Conservation (phyloP, 2,113 vertebrate genomes). For the Mobula birostris region DNA sequence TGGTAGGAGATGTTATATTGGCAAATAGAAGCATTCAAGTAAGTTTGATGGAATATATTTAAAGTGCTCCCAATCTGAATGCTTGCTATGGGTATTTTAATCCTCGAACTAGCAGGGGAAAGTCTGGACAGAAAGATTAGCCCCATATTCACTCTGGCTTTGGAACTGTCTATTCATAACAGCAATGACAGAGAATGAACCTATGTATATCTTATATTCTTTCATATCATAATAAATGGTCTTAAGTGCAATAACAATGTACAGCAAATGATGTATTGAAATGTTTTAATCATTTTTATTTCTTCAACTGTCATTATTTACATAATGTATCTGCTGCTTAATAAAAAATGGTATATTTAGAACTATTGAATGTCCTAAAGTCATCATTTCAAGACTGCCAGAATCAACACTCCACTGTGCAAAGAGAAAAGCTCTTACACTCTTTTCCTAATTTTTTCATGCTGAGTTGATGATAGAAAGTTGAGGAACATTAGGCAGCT, state of each 20-base stretch:
- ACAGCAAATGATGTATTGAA: slow-evolving; percentile 40
- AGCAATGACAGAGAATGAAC: slow-evolving; percentile 17
- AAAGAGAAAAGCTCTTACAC: slow-evolving; percentile 41
- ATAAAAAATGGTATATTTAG: slow-evolving; percentile 32
- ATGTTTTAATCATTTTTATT: neutral
- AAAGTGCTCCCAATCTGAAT: neutral
- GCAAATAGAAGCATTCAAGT: neutral
- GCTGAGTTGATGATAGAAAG: neutral
- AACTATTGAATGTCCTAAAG: neutral
- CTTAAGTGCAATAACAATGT: slow-evolving; percentile 71
- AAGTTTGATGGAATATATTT: neutral
- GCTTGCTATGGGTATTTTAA: neutral
- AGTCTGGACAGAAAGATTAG: slow-evolving; percentile 6
- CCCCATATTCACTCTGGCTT: neutral
- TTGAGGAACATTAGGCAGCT: slow-evolving; percentile 40
- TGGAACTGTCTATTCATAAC: slow-evolving; percentile 25
- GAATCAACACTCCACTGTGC: slow-evolving; percentile 44
- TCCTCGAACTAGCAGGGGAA: neutral
- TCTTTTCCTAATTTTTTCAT: neutral
- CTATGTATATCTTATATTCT: slow-evolving; percentile 39
- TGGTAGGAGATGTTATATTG: neutral
- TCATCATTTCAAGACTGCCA: slow-evolving; percentile 33
- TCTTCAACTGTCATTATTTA: slow-evolving; percentile 25
- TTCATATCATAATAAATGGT: slow-evolving; percentile 54
- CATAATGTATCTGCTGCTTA: slow-evolving; percentile 34